A percentile compares a stretch with the other conserved stretches of the same genome.
These are phyloP conservation scores for Uropetala carovei DNA, from an alignment of 2,888 invertebrate species.

Conservation along the genomic window DNA sequence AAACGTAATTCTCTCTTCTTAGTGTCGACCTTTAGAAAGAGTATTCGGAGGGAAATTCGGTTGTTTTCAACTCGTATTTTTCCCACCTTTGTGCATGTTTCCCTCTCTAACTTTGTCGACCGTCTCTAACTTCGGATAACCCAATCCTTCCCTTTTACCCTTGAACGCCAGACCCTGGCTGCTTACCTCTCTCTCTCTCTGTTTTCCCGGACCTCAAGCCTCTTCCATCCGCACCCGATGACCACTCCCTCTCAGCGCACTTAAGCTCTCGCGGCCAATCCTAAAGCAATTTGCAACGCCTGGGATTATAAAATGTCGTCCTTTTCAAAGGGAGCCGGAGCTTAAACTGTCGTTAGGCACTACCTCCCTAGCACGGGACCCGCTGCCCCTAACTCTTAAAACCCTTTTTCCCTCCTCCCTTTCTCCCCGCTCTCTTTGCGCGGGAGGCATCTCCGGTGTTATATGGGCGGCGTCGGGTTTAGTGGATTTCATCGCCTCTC, in stretches of 20 bases:
- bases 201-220: background rate
- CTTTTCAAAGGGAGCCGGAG: slow-evolving; percentile 7
- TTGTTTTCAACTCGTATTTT: no score
- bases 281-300: slow-evolving; percentile 26
- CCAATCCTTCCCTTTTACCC: background rate
- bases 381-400: slow-evolving; percentile 21
- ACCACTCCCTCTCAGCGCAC: slow-evolving; percentile 3
- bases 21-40: no score
- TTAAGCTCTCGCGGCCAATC: background rate
- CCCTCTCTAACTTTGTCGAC: background rate
- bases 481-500: background rate
- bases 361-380: background rate
- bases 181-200: background rate
- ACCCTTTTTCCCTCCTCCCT: background rate
- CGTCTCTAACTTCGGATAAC: background rate
- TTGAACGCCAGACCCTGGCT: no score
- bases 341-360: slow-evolving; percentile 26
- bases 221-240: background rate
- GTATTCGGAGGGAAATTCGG: no score
- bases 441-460: background rate
- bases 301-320: slow-evolving; percentile 15
- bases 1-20: no score
- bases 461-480: background rate
- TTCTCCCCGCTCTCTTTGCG: background rate
- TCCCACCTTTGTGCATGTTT: background rate